Evolutionary conservation across 2,888 invertebrate genomes (phyloP).

Genomic region (Himalopsyche kuldschensis): DNA sequence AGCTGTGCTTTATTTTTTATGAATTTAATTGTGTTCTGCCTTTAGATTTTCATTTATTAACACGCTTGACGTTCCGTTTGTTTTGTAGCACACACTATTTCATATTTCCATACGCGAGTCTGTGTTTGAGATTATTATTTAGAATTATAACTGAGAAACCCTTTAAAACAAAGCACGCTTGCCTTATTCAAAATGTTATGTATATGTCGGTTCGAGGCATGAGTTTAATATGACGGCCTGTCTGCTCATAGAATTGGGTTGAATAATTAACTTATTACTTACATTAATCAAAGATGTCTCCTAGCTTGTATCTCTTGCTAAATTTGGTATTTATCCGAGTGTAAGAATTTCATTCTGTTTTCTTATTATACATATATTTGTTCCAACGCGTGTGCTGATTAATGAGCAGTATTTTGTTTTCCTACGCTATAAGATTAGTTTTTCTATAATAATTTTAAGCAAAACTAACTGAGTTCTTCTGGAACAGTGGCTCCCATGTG

Average conservation of each 20-base stretch:
- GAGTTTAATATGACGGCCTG: background rate
- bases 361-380: background rate
- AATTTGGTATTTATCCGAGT: background rate
- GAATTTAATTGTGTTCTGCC: no score
- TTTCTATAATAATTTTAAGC: no score
- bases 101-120: no score
- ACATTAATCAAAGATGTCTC: background rate
- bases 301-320: background rate
- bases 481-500: no score
- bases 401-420: no score
- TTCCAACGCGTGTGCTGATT: background rate
- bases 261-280: background rate
- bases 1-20: no score
- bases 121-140: no score
- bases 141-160: background rate
- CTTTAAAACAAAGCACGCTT: background rate
- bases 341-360: background rate
- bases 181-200: background rate
- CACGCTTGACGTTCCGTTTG: no score
- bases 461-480: no score
- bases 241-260: background rate
- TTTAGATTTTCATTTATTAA: no score
- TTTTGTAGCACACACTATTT: no score
- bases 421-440: no score
- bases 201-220: background rate